These are phyloP conservation scores for Leucophenga maculata DNA, from an alignment of 2,888 invertebrate species.

Conservation along the genomic window DNA sequence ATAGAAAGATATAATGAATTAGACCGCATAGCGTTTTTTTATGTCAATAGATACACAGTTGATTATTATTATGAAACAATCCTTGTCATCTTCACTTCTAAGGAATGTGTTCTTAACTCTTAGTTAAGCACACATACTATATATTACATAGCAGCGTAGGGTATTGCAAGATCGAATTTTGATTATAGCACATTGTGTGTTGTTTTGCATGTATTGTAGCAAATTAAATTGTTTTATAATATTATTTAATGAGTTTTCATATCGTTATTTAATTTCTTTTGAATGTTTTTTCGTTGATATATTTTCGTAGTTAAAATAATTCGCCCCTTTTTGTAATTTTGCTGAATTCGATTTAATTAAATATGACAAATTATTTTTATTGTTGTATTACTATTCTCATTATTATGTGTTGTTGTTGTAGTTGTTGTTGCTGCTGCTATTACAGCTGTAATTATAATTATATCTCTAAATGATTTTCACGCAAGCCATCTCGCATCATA, in stretches of 20 bases:
- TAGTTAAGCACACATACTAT: too few species aligned
- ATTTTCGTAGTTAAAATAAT: too few species aligned
- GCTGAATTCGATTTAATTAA: slow-evolving; percentile 18
- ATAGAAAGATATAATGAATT: too few species aligned
- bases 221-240: slow-evolving; percentile 21
- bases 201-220: not conserved
- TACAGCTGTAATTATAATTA: slow-evolving; percentile 6
- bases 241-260: slow-evolving; percentile 19
- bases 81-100: too few species aligned
- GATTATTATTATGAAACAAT: too few species aligned
- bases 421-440: not conserved
- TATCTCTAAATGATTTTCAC: too few species aligned
- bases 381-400: slow-evolving; percentile 4
- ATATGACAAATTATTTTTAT: slow-evolving; percentile 16
- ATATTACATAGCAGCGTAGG: too few species aligned
- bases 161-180: not conserved
- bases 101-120: too few species aligned
- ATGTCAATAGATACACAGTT: too few species aligned
- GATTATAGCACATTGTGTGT: not conserved
- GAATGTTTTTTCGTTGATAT: not conserved
- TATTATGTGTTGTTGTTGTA: not conserved
- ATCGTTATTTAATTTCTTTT: not conserved
- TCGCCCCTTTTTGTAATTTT: not conserved
- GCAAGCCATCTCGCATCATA: too few species aligned
- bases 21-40: too few species aligned